Conservation (phyloP, 2,888 invertebrate species). For the Morpho deidamia region DNA sequence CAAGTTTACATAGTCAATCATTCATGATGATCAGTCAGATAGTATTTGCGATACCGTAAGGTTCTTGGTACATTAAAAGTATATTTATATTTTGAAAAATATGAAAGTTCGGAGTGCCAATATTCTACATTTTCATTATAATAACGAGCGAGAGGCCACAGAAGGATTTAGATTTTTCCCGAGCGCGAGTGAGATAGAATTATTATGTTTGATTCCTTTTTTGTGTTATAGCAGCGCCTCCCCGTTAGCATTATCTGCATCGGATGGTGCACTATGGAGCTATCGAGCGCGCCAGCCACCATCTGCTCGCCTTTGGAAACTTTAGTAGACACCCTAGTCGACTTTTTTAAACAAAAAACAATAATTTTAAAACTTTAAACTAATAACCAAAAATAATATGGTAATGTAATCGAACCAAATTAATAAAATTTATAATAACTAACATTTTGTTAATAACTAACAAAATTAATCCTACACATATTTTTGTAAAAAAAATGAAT, state of each 20-base stretch:
- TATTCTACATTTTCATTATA: conserved; percentile 27
- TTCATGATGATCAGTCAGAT: too few species aligned
- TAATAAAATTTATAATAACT: too few species aligned
- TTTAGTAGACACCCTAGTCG: conserved; percentile 1
- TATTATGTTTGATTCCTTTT: conserved; percentile 41
- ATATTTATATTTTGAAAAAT: too few species aligned
- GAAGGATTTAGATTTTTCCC: conserved; percentile 39
- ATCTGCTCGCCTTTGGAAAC: conserved; percentile 45
- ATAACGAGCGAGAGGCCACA: conserved; percentile 37
- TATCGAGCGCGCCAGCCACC: conserved; percentile 52
- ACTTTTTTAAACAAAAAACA: neutral
- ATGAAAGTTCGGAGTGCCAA: conserved; percentile 21
- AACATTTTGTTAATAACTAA: too few species aligned
- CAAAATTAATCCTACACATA: too few species aligned
- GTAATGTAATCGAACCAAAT: too few species aligned
- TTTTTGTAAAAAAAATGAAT: neutral
- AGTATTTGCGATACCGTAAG: too few species aligned
- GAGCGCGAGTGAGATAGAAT: conserved; percentile 41
- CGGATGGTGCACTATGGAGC: conserved; percentile 67
- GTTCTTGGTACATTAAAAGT: too few species aligned
- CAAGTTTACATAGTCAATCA: too few species aligned
- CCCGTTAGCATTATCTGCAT: conserved; percentile 69
- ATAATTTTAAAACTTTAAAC: too few species aligned
- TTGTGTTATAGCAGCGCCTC: conserved; percentile 65
- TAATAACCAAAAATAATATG: too few species aligned